A percentile compares a stretch with the other conserved stretches of the same genome.
Conservation (phyloP, 1,140 invertebrate genomes). For the Chlorops oryzae region DNA sequence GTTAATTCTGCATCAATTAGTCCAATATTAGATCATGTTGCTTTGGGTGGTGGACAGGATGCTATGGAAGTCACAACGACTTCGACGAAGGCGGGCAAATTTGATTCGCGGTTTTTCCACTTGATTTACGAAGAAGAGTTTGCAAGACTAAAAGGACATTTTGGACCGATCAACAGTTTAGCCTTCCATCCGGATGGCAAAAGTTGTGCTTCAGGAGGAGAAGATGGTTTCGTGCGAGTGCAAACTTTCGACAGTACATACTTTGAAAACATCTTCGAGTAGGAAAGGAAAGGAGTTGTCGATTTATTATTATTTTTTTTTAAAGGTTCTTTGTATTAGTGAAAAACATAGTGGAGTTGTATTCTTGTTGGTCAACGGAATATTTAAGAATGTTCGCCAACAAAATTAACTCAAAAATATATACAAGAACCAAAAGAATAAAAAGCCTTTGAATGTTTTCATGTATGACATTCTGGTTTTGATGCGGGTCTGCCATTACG, state of each 20-base stretch:
- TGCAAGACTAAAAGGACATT: constrained; percentile 96
- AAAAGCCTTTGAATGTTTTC: no score
- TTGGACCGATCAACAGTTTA: constrained; percentile 98
- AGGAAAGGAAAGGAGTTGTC: constrained; percentile 36
- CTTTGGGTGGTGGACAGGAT: constrained; percentile 95
- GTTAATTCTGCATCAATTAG: constrained; percentile 96
- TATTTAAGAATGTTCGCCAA: constrained; percentile 29
- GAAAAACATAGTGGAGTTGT: constrained; percentile 1
- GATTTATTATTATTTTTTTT: constrained; percentile 15
- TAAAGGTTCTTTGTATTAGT: background rate
- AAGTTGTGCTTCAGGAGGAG: constrained; percentile 93
- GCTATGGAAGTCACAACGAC: constrained; percentile 99
- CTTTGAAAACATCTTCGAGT: constrained; percentile 96
- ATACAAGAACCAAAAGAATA: constrained; percentile 41
- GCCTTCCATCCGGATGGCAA: constrained; percentile 98
- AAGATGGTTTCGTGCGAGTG: constrained; percentile 96
- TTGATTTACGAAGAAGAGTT: constrained; percentile 99
- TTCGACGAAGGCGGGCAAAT: constrained; percentile 90
- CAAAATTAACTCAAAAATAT: constrained; percentile 41
- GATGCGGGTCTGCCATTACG: no score
- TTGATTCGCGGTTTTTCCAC: constrained; percentile 97
- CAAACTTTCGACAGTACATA: constrained; percentile 95
- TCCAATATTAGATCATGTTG: constrained; percentile 89
- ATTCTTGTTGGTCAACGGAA: background rate
- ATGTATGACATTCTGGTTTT: no score